Percentiles rank a stretch among this genome's conserved stretches.
These are phyloP conservation scores for Thalassoma bifasciatum DNA, from an alignment of 2,113 vertebrate species.

Conservation along the genomic window DNA sequence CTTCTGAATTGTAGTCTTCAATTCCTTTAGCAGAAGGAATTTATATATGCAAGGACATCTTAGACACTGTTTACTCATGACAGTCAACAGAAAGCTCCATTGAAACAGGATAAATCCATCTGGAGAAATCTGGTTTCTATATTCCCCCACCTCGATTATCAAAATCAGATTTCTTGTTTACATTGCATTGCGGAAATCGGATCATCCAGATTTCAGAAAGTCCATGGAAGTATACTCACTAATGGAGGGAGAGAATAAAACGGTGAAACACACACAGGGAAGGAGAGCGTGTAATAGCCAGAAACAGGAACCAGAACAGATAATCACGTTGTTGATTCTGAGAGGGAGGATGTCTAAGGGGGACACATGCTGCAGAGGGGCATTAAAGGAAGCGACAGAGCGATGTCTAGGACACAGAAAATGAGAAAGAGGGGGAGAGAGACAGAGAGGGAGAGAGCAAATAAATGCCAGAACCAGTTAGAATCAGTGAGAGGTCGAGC, in stretches of 20 bases:
- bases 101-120: not conserved
- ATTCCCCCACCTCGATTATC: not conserved
- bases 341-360: conserved; percentile 22
- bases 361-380: conserved; percentile 8
- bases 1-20: too few relatives aligned
- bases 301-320: conserved; percentile 43
- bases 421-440: conserved; percentile 15
- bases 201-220: not conserved
- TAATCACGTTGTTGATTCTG: conserved; percentile 17
- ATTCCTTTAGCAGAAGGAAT: too few relatives aligned
- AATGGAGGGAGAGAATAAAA: not conserved
- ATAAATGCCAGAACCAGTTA: conserved; percentile 54
- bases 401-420: not conserved
- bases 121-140: conserved; percentile 6
- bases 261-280: not conserved
- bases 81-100: not conserved
- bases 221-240: not conserved
- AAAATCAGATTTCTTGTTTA: conserved; percentile 8
- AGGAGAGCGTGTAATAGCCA: conserved; percentile 28
- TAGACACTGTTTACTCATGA: not conserved
- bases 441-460: conserved; percentile 34
- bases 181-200: not conserved
- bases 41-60: not conserved
- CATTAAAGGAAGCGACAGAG: conserved; percentile 27
- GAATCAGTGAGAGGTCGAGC: conserved; percentile 46